Conservation (phyloP, 2,113 vertebrate species). For the Myxocyprinus asiaticus region DNA sequence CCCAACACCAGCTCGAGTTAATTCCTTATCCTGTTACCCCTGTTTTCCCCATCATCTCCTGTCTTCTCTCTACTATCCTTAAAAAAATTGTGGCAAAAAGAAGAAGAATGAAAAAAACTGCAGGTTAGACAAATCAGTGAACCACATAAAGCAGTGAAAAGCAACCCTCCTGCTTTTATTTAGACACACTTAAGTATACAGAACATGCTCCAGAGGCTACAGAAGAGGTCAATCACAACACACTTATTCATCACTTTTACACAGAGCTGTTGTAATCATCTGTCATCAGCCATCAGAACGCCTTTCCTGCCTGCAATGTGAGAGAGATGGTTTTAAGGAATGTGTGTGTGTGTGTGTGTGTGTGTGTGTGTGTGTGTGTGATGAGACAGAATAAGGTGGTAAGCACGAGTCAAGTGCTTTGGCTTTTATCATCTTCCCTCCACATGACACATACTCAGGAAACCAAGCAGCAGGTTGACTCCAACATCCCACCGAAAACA, state of each 20-base stretch:
- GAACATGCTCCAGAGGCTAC: neutral
- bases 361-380: neutral
- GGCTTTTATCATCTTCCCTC: slow-evolving; percentile 4
- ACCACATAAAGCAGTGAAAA: neutral
- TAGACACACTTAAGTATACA: neutral
- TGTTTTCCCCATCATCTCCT: neutral
- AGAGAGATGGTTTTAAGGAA: neutral
- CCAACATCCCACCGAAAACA: slow-evolving; percentile 27
- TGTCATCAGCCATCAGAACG: slow-evolving; percentile 22
- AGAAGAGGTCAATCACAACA: slow-evolving; percentile 34
- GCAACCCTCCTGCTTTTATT: neutral
- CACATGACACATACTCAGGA: slow-evolving; percentile 14
- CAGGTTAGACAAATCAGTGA: slow-evolving; percentile 3
- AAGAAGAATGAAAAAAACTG: neutral
- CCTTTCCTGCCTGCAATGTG: neutral
- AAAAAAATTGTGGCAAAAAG: neutral
- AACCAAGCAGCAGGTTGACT: slow-evolving; percentile 26
- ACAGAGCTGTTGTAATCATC: slow-evolving; percentile 22
- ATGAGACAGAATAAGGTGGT: neutral
- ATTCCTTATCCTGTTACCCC: neutral
- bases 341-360: neutral
- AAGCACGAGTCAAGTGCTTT: neutral
- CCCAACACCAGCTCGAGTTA: too few species aligned
- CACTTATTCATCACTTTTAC: slow-evolving; percentile 13
- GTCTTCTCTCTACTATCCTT: neutral